phyloP scores from a whole-genome alignment of 2,888 invertebrate species.

The Acheta domesticus region DNA sequence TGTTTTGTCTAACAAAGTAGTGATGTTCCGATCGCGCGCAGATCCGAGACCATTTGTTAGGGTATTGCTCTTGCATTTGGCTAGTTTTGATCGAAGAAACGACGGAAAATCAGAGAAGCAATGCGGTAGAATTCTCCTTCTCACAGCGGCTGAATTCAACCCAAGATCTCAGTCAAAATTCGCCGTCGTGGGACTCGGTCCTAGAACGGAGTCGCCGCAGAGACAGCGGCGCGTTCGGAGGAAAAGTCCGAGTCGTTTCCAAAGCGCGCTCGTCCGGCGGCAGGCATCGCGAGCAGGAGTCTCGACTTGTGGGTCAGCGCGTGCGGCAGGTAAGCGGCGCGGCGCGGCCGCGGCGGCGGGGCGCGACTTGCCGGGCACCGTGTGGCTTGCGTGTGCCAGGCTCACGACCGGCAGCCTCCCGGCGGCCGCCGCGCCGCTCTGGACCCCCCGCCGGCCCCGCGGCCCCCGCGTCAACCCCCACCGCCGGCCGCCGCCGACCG shows the following conservation, averaged over 20 bases:
- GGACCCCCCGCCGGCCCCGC: neutral
- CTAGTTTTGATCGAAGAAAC: no score
- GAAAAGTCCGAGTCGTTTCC: neutral
- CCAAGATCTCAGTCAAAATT: no score
- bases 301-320: neutral
- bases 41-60: no score
- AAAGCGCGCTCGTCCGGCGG: neutral
- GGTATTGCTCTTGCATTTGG: no score
- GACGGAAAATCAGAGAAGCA: no score
- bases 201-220: no score
- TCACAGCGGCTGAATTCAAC: no score
- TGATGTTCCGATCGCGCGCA: no score
- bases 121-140: no score
- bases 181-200: no score
- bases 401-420: slow-evolving; percentile 18
- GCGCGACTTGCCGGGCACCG: neutral
- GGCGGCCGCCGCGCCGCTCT: neutral
- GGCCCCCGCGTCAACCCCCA: neutral
- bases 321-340: neutral
- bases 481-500: neutral
- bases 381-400: slow-evolving; percentile 18
- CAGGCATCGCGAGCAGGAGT: neutral
- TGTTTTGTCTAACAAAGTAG: no score
- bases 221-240: no score
- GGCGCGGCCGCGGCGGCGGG: neutral